A percentile compares a stretch with the other conserved stretches of the same genome.
phyloP scores from a whole-genome alignment of 2,113 vertebrate species.

The Callipepla californica region DNA sequence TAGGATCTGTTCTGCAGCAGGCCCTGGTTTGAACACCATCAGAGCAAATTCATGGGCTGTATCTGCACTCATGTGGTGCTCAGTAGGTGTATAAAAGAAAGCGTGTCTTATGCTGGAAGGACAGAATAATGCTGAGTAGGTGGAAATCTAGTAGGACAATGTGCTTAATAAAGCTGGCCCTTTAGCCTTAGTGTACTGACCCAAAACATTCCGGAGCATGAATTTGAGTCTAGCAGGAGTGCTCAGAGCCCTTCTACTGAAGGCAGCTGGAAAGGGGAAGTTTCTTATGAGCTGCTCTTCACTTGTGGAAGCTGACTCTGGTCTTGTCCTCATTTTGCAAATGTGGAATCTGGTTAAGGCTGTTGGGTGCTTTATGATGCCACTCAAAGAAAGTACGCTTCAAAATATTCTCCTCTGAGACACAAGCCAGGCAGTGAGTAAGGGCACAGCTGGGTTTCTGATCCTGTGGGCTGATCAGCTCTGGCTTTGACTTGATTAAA shows the following conservation, averaged over 20 bases:
- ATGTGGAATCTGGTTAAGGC: background rate
- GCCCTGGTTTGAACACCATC: background rate
- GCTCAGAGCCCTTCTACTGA: background rate
- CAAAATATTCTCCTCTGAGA: background rate
- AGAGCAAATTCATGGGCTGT: background rate
- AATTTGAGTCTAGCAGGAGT: background rate
- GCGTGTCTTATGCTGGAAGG: background rate
- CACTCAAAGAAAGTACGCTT: background rate
- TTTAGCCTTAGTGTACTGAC: background rate
- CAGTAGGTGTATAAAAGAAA: background rate
- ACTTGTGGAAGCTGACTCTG: background rate
- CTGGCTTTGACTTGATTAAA: constrained; percentile 27
- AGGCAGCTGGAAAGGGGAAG: background rate
- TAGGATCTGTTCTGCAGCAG: background rate
- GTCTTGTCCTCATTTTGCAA: background rate
- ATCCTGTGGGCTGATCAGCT: background rate
- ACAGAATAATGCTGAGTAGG: background rate
- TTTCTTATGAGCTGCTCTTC: background rate
- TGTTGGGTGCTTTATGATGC: background rate
- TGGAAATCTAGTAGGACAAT: constrained; percentile 19
- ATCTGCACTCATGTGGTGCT: background rate
- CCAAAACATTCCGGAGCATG: background rate
- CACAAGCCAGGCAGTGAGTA: background rate
- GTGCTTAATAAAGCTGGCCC: constrained; percentile 7
- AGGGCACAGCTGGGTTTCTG: background rate